Evolutionary conservation across 2,113 vertebrate genomes (phyloP).

Genomic region (Gasterosteus nipponicus): DNA sequence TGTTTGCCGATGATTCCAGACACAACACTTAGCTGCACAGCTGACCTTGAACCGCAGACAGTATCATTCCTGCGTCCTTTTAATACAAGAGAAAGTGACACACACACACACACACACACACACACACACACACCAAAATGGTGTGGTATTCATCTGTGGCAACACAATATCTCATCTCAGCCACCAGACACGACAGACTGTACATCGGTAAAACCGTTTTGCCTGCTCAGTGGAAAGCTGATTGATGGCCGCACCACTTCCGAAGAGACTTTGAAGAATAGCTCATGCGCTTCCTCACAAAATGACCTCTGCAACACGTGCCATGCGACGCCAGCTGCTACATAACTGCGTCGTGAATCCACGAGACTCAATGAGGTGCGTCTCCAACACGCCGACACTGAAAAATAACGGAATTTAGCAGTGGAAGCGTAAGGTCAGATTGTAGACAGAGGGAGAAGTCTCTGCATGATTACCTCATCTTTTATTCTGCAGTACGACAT

Average conservation of each 20-base stretch:
- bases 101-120: slow-evolving; percentile 5
- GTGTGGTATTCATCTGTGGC: slow-evolving; percentile 45
- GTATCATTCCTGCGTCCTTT: slow-evolving; percentile 5
- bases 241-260: slow-evolving; percentile 41
- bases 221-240: slow-evolving; percentile 52
- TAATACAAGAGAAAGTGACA: slow-evolving; percentile 18
- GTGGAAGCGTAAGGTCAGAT: background rate
- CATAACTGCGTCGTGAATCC: slow-evolving; percentile 8
- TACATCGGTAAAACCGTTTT: slow-evolving; percentile 23
- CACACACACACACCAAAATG: slow-evolving; percentile 7
- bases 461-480: background rate
- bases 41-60: slow-evolving; percentile 23
- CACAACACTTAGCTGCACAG: background rate
- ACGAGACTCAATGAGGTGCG: background rate
- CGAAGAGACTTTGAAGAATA: slow-evolving; percentile 33
- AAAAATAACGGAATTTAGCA: background rate
- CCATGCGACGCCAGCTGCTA: slow-evolving; percentile 25
- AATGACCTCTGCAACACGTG: slow-evolving; percentile 37
- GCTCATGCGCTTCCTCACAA: slow-evolving; percentile 6
- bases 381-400: background rate
- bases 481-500: slow-evolving; percentile 2
- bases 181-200: slow-evolving; percentile 31
- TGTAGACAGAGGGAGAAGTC: background rate
- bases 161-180: slow-evolving; percentile 59
- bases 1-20: background rate